Base-by-base conservation (phyloP, 2,113 vertebrate species). In the Melanerpes formicivorus region DNA sequence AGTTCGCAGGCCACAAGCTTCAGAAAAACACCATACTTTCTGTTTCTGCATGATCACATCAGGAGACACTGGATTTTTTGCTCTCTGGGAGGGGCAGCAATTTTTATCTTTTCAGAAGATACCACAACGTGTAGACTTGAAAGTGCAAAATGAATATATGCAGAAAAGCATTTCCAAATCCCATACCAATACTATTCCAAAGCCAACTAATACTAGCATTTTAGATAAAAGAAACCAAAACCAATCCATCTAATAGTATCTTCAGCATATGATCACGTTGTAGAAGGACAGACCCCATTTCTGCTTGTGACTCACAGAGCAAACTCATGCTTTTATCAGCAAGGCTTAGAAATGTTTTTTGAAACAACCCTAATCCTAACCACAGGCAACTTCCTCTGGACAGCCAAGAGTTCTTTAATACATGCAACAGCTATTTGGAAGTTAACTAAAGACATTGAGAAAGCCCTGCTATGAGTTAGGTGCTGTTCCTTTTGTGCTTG, bases 1-100 rank as follows among this genome's bases (percentile, higher is more conserved):
- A 92, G 95, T 95, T 95, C 93, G 95, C 46, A 66, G 34, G 40
- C 63, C 66, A 32, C 48, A 79, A 58, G 34, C 19, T 23, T 78
- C 77, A 87, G 69, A 65, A 79, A 90, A 70, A 19, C 32, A 70
- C 74, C 84, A 56, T 90, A 25, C 52, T 78, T 93, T 88, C 62
- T 73, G 82, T 73, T 59, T 92, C 55, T 76, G 55, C n/a, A 29
- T 21, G 23, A 25, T 67, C 48, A 63, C 17, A 56, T 58, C 25
- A 91, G 42, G 37, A 91, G 84, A 80, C 17, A 15, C 12, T 52
- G 64, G 16, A 12, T 72, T 72, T 90, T 82, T 65, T 34, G 9
- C 80, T 67, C 27, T 72, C 44, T 79, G 44, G 32, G 54, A 84
- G 74, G 44, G 18, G 26, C 62, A 75, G 37, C 27, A 78, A 78